These are phyloP conservation scores for Neoitamus cyanurus DNA, from an alignment of 2,888 invertebrate genomes.

Conservation along the genomic window DNA sequence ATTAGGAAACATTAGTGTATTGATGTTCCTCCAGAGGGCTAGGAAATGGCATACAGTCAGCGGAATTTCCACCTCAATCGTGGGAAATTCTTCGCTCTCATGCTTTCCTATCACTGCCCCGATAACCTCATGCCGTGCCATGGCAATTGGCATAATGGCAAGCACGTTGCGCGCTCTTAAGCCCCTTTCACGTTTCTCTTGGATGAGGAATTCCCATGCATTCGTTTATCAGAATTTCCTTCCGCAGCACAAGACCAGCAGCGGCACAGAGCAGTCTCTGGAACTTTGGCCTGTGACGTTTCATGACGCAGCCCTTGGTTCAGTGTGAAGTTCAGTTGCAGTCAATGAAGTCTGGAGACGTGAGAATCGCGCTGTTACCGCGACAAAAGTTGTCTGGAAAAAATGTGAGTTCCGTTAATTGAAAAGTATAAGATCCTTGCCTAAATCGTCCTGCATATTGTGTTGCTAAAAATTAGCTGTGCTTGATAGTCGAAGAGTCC, in stretches of 20 bases:
- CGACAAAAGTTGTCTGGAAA: constrained; percentile 67
- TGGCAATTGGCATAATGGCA: no score
- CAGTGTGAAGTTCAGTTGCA: constrained; percentile 28
- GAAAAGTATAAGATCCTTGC: background rate
- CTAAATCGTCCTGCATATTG: background rate
- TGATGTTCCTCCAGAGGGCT: background rate
- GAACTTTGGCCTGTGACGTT: constrained; percentile 17
- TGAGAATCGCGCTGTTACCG: constrained; percentile 66
- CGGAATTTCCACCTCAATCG: background rate
- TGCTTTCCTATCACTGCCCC: background rate
- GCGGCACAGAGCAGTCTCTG: background rate
- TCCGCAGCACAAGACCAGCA: no score
- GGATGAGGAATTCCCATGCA: background rate
- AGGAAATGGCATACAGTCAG: background rate
- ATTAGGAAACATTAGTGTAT: background rate
- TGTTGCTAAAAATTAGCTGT: background rate
- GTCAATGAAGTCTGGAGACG: constrained; percentile 58
- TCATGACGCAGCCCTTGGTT: constrained; percentile 12
- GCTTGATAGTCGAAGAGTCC: constrained; percentile 46
- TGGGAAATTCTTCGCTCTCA: background rate
- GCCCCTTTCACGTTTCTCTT: background rate
- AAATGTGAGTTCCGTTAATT: constrained; percentile 63
- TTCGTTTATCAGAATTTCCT: background rate
- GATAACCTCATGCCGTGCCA: background rate
- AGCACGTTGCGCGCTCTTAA: background rate